Evolutionary conservation across 2,797 vertebrate species (phyloP).

Genomic region (Pseudocheirus occidentalis): DNA sequence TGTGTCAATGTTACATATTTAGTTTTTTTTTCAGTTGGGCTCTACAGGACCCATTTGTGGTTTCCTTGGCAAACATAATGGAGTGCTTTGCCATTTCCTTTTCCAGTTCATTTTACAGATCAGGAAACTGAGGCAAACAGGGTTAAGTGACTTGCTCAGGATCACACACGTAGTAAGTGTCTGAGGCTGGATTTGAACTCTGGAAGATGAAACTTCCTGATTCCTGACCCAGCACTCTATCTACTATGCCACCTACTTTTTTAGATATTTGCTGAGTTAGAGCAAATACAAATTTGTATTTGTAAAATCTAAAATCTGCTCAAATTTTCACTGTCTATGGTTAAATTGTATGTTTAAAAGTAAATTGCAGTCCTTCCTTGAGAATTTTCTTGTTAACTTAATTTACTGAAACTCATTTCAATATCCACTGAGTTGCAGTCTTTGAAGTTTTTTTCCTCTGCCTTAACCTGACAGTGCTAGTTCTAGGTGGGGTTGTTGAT

Average conservation of each 20-base stretch:
- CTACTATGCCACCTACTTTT: background rate
- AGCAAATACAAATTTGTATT: background rate
- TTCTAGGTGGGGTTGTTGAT: background rate
- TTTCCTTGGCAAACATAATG: background rate
- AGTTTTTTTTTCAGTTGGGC: background rate
- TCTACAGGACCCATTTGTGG: background rate
- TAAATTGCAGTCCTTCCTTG: constrained; percentile 1
- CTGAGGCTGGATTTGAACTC: background rate
- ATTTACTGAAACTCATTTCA: background rate
- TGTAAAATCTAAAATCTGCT: constrained; percentile 5
- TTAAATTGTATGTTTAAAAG: background rate
- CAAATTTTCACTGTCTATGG: background rate
- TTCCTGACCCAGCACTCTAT: background rate
- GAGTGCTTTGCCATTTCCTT: background rate
- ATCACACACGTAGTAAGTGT: background rate
- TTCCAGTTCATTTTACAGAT: background rate
- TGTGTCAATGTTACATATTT: background rate
- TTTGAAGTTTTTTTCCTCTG: background rate
- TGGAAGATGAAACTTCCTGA: background rate
- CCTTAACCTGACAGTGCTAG: constrained; percentile 11
- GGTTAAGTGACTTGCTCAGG: background rate
- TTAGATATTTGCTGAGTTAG: constrained; percentile 46
- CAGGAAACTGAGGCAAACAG: background rate
- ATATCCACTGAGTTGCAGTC: background rate
- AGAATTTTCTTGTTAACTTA: constrained; percentile 10